Base-by-base conservation (phyloP, 2,888 invertebrate species). In the Lymantria dispar region DNA sequence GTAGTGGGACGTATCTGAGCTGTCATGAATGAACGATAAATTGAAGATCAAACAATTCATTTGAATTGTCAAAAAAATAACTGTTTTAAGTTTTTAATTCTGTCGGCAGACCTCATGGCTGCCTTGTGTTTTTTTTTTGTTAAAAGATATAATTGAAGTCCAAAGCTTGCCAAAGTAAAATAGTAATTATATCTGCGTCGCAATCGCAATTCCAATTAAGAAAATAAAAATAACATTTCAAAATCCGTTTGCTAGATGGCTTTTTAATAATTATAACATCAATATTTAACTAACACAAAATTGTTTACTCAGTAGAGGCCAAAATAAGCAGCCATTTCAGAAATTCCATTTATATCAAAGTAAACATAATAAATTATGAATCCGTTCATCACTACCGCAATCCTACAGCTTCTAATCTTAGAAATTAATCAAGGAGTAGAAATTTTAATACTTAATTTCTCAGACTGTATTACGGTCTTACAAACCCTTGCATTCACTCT, bases 391-490 rank as follows among this genome's bases (percentile, higher is more conserved):
- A 9, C 46, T 41, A 40, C 58, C 55, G 56, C 61, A 62, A 55
- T 65, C 50, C 57, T 63, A 65, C 56, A 45, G 62, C 47, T 50
- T 57, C 58, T 53, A 66, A 64, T 68, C 68, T 65, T 13, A 29
- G 48, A 58, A 62, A 67, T 71, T 70, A 68, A 73, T 72, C 70
- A 69, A 58, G 61, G 49, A 41, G 54, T 53, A 58, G 60, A 58
- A 68, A 70, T 71, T 72, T 72, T 72, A 75, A 75, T 74, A 72
- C 74, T 67, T 71, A 42, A 42, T 42, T 75, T 79, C 76, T 70
- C 48, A 58, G 56, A 52, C 57, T 53, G 57, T 60, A 65, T 59
- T 56, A 56, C 57, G 52, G 56, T 57, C 64, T 63, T 67, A 60
- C 61, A 68, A 71, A 62, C 56, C 45, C 47, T 30, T 43, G n/a